These are phyloP conservation scores for Oreochromis spilurus DNA, from an alignment of 2,113 vertebrate species.

Conservation along the genomic window DNA sequence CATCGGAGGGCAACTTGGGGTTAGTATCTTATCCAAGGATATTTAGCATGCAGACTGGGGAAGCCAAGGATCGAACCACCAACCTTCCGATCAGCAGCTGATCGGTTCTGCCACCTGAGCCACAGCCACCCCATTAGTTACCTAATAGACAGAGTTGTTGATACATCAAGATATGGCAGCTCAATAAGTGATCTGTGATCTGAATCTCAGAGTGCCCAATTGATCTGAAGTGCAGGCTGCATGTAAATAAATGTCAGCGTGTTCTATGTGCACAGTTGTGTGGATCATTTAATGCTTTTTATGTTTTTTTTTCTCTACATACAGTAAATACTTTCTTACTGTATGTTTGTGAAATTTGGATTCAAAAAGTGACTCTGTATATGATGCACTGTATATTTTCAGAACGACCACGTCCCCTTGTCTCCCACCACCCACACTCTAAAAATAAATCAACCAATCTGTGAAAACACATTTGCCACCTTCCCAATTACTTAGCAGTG, in stretches of 20 bases:
- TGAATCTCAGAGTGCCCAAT: neutral
- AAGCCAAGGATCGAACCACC: too few relatives aligned
- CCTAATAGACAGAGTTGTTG: neutral
- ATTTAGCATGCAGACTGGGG: too few relatives aligned
- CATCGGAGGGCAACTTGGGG: too few relatives aligned
- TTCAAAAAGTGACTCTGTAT: neutral
- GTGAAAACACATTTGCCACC: neutral
- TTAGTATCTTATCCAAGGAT: too few relatives aligned
- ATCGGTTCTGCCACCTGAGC: too few relatives aligned
- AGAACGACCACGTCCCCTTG: neutral
- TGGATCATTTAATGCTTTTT: neutral
- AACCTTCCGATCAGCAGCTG: too few relatives aligned
- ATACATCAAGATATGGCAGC: neutral
- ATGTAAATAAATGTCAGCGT: neutral
- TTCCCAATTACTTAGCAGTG: neutral
- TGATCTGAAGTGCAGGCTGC: neutral
- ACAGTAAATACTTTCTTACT: neutral
- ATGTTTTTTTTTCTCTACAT: neutral
- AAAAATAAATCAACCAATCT: neutral
- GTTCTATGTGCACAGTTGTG: neutral
- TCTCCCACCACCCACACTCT: neutral
- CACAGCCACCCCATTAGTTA: neutral
- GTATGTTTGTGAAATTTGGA: neutral
- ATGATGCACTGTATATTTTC: neutral
- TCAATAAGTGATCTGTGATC: neutral